These are phyloP conservation scores for Pegoplata infirma DNA, from an alignment of 2,888 invertebrate genomes.

Conservation along the genomic window DNA sequence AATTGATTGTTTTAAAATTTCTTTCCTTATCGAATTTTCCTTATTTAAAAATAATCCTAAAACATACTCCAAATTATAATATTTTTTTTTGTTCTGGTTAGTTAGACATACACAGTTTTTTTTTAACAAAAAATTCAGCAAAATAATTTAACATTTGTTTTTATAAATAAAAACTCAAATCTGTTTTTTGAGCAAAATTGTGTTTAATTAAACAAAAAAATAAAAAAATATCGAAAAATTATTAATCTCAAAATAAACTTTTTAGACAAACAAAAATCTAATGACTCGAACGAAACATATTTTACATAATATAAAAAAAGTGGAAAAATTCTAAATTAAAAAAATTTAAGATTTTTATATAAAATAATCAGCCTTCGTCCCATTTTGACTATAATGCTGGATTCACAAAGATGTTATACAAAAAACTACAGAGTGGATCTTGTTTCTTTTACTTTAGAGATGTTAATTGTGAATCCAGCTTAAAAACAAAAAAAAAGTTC, in stretches of 20 bases:
- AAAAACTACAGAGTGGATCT: no score
- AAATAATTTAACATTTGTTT: not conserved
- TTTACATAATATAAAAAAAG: no score
- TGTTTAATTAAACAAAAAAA: not conserved
- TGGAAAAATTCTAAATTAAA: not conserved
- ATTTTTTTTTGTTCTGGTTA: no score
- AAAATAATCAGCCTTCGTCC: conserved; percentile 72
- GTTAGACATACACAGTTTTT: not conserved
- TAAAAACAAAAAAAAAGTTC: no score
- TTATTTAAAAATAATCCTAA: no score
- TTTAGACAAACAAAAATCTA: not conserved
- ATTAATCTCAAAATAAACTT: not conserved
- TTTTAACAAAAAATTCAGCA: not conserved
- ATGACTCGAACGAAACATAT: no score
- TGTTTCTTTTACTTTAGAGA: no score
- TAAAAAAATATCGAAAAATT: not conserved
- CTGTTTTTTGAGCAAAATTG: not conserved
- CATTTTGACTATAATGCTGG: conserved; percentile 60
- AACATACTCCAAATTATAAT: no score
- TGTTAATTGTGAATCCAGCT: no score
- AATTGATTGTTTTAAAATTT: no score
- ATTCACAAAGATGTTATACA: no score
- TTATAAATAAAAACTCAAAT: not conserved
- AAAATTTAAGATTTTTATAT: not conserved
- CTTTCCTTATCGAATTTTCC: no score